Percentiles rank a stretch among this genome's conserved stretches.
Conservation (phyloP, 1,140 invertebrate species). For the Agrypnia vestita region DNA sequence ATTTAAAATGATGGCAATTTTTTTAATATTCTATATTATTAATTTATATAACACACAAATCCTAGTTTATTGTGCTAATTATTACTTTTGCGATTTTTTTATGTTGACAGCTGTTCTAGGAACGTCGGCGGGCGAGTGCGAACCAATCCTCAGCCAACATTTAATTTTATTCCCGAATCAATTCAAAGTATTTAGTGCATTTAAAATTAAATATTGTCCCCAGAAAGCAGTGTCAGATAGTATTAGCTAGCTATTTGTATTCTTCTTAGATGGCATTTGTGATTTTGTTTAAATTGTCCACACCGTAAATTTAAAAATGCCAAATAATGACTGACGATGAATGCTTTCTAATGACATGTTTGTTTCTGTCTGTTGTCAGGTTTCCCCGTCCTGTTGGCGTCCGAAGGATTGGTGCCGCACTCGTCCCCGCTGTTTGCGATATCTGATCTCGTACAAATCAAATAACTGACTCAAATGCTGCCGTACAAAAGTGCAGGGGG, state of each 20-base stretch:
- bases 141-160: slow-evolving; percentile 32
- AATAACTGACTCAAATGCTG: slow-evolving; percentile 55
- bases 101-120: slow-evolving; percentile 31
- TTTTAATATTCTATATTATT: too few species aligned
- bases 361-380: slow-evolving; percentile 76
- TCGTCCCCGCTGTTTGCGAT: slow-evolving; percentile 53
- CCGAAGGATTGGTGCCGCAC: slow-evolving; percentile 66
- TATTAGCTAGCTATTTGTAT: neutral
- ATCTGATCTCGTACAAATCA: slow-evolving; percentile 48
- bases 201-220: neutral
- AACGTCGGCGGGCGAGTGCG: slow-evolving; percentile 46
- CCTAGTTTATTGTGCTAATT: neutral
- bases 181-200: neutral
- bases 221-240: too few species aligned
- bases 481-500: slow-evolving; percentile 58
- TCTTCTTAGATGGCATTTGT: slow-evolving; percentile 14
- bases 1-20: too few species aligned
- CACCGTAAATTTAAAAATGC: slow-evolving; percentile 36
- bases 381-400: slow-evolving; percentile 70
- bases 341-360: slow-evolving; percentile 60
- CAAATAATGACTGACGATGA: slow-evolving; percentile 55
- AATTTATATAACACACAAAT: too few species aligned
- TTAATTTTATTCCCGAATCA: slow-evolving; percentile 26
- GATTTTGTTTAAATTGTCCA: slow-evolving; percentile 7
- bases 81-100: neutral